Evolutionary conservation across 2,888 invertebrate species (phyloP).

Genomic region (Lasioglossum calceatum): DNA sequence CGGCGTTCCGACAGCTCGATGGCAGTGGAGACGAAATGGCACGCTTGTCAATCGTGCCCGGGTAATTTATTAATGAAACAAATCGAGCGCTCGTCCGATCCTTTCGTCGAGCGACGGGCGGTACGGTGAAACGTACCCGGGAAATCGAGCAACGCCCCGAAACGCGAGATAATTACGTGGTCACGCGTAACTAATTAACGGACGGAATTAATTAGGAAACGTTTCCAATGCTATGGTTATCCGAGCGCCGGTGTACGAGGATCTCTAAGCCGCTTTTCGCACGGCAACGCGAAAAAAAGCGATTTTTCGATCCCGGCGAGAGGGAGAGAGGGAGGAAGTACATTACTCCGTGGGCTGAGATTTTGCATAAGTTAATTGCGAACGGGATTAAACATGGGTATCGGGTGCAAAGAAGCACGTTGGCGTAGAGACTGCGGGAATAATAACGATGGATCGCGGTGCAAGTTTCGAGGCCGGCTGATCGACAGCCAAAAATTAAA

Average conservation of each 20-base stretch:
- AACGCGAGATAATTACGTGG: slow-evolving; percentile 26
- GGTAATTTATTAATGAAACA: slow-evolving; percentile 25
- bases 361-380: slow-evolving; percentile 58
- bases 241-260: background rate
- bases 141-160: slow-evolving; percentile 1
- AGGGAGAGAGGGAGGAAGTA: background rate
- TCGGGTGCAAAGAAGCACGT: slow-evolving; percentile 24
- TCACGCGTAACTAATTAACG: slow-evolving; percentile 38
- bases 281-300: background rate
- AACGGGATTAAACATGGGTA: slow-evolving; percentile 39
- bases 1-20: background rate
- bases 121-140: background rate
- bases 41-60: background rate
- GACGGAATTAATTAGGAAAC: slow-evolving; percentile 40
- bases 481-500: slow-evolving; percentile 21
- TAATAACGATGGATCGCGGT: slow-evolving; percentile 16
- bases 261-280: slow-evolving; percentile 1
- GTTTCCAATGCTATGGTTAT: slow-evolving; percentile 22
- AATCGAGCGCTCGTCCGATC: background rate
- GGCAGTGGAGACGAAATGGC: background rate
- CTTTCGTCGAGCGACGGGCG: background rate
- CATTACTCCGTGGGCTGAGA: slow-evolving; percentile 39
- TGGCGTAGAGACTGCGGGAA: background rate
- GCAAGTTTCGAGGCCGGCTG: slow-evolving; percentile 11
- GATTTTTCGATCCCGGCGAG: slow-evolving; percentile 25